Percentiles rank a stretch among this genome's conserved stretches.
phyloP scores from a whole-genome alignment of 2,113 vertebrate species.

The Prionailurus viverrinus region DNA sequence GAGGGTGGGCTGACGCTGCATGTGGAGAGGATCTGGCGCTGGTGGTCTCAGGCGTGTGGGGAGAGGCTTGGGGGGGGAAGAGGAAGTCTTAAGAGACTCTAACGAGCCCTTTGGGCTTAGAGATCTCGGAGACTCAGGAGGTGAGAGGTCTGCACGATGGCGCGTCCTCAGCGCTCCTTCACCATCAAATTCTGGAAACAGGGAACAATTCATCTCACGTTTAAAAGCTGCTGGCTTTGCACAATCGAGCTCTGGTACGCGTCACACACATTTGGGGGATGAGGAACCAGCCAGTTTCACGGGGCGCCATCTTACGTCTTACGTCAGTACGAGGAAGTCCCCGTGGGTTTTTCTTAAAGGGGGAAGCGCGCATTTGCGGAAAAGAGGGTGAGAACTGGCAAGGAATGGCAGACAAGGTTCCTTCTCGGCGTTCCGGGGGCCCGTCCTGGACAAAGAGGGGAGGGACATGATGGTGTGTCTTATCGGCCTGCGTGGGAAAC shows the following conservation, averaged over 20 bases:
- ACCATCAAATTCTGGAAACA: neutral
- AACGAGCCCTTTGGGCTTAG: neutral
- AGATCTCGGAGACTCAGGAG: neutral
- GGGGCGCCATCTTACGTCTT: neutral
- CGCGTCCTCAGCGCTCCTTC: conserved; percentile 4
- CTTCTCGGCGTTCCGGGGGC: neutral
- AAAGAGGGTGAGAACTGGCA: accelerated
- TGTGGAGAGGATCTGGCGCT: neutral
- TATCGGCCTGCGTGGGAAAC: neutral
- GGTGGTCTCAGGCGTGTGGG: neutral
- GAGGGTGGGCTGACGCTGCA: neutral
- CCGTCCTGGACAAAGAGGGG: neutral
- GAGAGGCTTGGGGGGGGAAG: neutral
- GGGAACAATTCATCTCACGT: conserved; percentile 35
- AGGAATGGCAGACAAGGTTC: neutral
- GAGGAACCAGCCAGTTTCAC: neutral
- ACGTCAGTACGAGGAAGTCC: neutral
- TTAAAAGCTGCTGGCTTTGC: conserved; percentile 55
- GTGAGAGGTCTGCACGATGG: neutral
- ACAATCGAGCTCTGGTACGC: neutral
- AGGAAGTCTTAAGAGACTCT: neutral
- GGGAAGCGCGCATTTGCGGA: accelerated
- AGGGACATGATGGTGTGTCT: neutral
- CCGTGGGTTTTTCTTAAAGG: neutral
- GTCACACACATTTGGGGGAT: neutral